phyloP scores from a whole-genome alignment of 2,888 invertebrate species.

The Exephanes ischioxanthus region DNA sequence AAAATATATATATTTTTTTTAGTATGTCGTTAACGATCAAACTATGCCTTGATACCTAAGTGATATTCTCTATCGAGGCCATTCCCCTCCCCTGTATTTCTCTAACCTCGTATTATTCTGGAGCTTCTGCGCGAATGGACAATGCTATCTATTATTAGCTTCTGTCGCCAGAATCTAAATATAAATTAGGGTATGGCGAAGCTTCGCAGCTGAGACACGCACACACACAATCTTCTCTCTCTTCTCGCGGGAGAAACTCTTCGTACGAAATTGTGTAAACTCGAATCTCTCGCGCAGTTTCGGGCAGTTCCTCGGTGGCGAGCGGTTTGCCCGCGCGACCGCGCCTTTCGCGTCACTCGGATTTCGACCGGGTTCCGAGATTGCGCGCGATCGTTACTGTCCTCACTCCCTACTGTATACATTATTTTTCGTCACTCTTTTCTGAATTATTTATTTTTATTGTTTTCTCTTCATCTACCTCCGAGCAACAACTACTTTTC shows the following conservation, averaged over 20 bases:
- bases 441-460: background rate
- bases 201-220: slow-evolving; percentile 48
- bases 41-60: background rate
- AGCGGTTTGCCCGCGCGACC: slow-evolving; percentile 33
- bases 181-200: slow-evolving; percentile 53
- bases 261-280: slow-evolving; percentile 39
- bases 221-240: background rate
- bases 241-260: slow-evolving; percentile 40
- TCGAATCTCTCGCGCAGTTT: slow-evolving; percentile 32
- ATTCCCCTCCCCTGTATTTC: slow-evolving; percentile 22
- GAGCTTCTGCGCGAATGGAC: slow-evolving; percentile 55
- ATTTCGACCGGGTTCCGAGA: background rate
- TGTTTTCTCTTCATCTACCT: background rate
- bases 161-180: slow-evolving; percentile 63
- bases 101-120: slow-evolving; percentile 47
- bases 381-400: background rate
- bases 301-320: slow-evolving; percentile 41
- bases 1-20: background rate
- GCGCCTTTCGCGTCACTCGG: slow-evolving; percentile 13
- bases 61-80: slow-evolving; percentile 47
- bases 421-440: slow-evolving; percentile 6
- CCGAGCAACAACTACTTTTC: background rate
- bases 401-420: background rate
- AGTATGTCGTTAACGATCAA: background rate
- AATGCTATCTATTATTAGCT: slow-evolving; percentile 67